Evolutionary conservation across 2,113 vertebrate species (phyloP), one percentile per base, ranked within the genome.

Genomic region (Turdus rufiventris): DNA sequence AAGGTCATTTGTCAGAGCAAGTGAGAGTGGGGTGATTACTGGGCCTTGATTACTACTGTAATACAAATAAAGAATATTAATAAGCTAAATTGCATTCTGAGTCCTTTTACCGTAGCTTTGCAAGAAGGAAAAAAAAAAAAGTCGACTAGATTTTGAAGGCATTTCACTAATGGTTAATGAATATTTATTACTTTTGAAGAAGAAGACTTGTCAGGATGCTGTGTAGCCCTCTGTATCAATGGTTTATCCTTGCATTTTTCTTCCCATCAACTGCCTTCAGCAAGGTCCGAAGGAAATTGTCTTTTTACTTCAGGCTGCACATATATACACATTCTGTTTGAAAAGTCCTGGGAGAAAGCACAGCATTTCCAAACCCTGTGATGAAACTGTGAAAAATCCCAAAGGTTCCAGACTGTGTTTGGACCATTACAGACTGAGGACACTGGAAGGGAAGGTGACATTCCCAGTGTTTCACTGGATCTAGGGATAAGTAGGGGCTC

Each of bases 41-140:
- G 31, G 53, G 65, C 63, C 40, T 88, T 93, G 89, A 92, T 96
- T 95, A 67, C 40, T 81, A 45, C 47, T 45, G n/a, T 67, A 71
- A 86, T 70, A 85, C 23, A 93, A 89, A 95, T 78, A 94, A 88
- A 96, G 65, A 81, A 93, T 71, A 90, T 84, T 91, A 93, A 94
- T 91, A 86, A 86, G 48, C 15, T 91, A 71, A 93, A 92, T 92
- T 86, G 33, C 63, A 68, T 84, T 60, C 68, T 26, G 18, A 91
- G 33, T 71, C 48, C 9, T 73, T 92, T 94, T 89, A 48, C 38
- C 66, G 6, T 40, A 93, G 29, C 29, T 91, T 91, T 81, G 25
- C 31, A 76, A 85, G 47, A 54, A 56, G 12, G 38, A 10, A 68
- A 75, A 77, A 10, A 68, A 75, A 77, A 48, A 43, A 25, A 9